Percentiles rank a stretch among this genome's conserved stretches.
phyloP scores from a whole-genome alignment of 2,888 invertebrate genomes.

The Orgyia antiqua region DNA sequence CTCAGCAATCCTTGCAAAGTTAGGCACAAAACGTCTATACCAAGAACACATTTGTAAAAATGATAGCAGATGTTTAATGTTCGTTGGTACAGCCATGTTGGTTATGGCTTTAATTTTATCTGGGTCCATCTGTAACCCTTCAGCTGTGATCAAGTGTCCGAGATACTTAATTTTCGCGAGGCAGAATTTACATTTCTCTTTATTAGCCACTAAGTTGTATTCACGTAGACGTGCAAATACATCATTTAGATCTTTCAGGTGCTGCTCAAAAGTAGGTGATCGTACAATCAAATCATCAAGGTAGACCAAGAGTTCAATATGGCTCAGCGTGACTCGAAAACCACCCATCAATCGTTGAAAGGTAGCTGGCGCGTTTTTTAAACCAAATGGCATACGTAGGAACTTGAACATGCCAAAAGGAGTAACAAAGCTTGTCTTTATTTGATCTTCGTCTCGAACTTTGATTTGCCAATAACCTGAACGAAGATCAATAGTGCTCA shows the following conservation, averaged over 20 bases:
- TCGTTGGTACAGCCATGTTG: conserved; percentile 18
- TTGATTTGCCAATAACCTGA: conserved; percentile 31
- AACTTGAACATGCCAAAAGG: conserved; percentile 36
- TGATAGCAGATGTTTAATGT: conserved; percentile 22
- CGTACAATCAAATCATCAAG: neutral
- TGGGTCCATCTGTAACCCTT: conserved; percentile 17
- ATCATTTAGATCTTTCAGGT: too few species aligned
- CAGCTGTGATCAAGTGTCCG: conserved; percentile 18
- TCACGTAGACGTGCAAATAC: conserved; percentile 5
- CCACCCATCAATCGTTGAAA: conserved; percentile 23
- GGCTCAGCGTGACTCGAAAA: conserved; percentile 6
- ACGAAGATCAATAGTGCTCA: conserved; percentile 25
- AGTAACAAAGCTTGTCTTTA: conserved; percentile 33
- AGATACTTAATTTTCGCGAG: conserved; percentile 18
- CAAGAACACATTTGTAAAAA: conserved; percentile 30
- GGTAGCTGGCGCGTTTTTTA: conserved; percentile 22
- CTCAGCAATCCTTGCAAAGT: conserved; percentile 11
- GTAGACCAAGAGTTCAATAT: conserved; percentile 15
- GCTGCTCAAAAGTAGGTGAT: neutral
- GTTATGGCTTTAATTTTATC: conserved; percentile 23
- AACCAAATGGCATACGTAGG: conserved; percentile 33
- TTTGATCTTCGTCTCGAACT: conserved; percentile 25
- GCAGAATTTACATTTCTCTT: conserved; percentile 21
- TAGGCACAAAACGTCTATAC: conserved; percentile 13
- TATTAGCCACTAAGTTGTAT: conserved; percentile 22